Conservation (phyloP, 2,888 invertebrate species). For the Sericinus montela region DNA sequence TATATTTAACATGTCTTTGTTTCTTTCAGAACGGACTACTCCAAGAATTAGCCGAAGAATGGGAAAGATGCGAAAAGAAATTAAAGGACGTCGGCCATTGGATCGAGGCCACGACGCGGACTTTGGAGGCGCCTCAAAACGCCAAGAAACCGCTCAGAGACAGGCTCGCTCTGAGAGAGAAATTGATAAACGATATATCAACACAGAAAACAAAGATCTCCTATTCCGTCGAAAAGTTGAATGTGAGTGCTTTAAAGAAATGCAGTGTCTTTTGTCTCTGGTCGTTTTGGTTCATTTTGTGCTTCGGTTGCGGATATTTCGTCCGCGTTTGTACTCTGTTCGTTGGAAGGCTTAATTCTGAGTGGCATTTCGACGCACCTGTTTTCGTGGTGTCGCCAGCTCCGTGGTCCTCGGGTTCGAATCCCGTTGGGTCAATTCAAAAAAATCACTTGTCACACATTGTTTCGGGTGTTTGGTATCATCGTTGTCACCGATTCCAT, state of each 20-base stretch:
- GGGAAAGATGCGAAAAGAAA: conserved; percentile 97
- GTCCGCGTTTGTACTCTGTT: not conserved
- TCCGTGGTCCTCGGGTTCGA: no score
- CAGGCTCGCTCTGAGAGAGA: conserved; percentile 91
- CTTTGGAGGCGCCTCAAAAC: conserved; percentile 88
- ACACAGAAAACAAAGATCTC: conserved; percentile 94
- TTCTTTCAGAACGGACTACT: conserved; percentile 87
- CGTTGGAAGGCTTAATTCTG: no score
- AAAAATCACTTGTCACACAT: no score
- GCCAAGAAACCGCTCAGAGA: conserved; percentile 93
- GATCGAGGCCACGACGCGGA: conserved; percentile 91
- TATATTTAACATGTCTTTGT: no score
- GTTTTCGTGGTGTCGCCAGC: no score
- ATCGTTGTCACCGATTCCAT: no score
- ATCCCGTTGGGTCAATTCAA: no score
- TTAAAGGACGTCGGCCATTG: conserved; percentile 93
- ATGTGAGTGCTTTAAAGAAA: conserved; percentile 82
- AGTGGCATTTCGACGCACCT: no score
- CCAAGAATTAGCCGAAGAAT: conserved; percentile 95
- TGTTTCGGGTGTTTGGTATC: no score
- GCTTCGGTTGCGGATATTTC: not conserved
- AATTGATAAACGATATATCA: conserved; percentile 90
- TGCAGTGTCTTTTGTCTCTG: not conserved
- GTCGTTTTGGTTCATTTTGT: no score
- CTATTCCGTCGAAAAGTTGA: conserved; percentile 93